A percentile compares a stretch with the other conserved stretches of the same genome.
These are phyloP conservation scores for Tetropium fuscum DNA, from an alignment of 2,888 invertebrate species.

Conservation along the genomic window DNA sequence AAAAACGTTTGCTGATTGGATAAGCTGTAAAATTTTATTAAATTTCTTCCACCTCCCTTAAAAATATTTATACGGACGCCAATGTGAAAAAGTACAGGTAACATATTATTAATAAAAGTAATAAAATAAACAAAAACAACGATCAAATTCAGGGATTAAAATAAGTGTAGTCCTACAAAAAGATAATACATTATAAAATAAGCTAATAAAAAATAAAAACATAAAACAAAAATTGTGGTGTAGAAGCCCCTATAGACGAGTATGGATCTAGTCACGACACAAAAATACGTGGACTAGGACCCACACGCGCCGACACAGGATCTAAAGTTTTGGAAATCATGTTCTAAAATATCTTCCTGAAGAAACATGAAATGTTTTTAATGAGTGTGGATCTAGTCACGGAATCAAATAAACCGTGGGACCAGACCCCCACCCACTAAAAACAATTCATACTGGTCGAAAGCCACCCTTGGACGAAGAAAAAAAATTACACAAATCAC, in stretches of 20 bases:
- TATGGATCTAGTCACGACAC: constrained; percentile 89
- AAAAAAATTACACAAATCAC: constrained; percentile 30
- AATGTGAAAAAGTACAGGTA: too few relatives aligned
- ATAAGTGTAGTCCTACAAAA: constrained; percentile 1
- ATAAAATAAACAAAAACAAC: constrained; percentile 7
- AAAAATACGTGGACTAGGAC: constrained; percentile 77
- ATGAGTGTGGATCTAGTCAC: constrained; percentile 95
- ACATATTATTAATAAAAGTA: neutral
- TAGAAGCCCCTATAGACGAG: constrained; percentile 79
- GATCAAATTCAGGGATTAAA: neutral
- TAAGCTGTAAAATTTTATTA: too few relatives aligned
- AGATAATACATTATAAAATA: constrained; percentile 1
- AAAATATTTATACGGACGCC: too few relatives aligned
- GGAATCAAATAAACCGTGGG: constrained; percentile 68
- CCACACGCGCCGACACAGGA: constrained; percentile 83
- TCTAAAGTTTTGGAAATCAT: constrained; percentile 16
- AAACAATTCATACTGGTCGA: constrained; percentile 58
- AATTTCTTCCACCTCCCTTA: too few relatives aligned
- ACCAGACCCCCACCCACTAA: constrained; percentile 81
- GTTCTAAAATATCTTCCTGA: constrained; percentile 9
- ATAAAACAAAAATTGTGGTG: constrained; percentile 12
- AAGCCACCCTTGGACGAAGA: constrained; percentile 11
- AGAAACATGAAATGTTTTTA: constrained; percentile 68
- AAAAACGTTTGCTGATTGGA: too few relatives aligned
- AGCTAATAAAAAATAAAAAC: neutral